Base-by-base conservation (phyloP, 2,113 vertebrate genomes). In the Onychostoma macrolepis region DNA sequence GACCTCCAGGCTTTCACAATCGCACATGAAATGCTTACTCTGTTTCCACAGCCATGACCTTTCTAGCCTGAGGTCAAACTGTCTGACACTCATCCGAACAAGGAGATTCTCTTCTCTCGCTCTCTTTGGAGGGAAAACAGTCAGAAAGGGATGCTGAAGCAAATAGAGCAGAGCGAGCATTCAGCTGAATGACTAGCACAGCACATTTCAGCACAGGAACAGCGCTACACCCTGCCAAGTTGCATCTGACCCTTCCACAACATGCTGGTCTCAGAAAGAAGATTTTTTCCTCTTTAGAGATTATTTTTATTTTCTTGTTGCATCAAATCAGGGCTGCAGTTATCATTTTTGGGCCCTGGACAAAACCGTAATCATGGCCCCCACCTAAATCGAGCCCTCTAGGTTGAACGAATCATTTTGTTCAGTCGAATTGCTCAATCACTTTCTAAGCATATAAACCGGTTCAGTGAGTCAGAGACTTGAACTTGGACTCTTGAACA, bases 71-170 rank as follows among this genome's bases (percentile, higher is more conserved):
- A 43, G 50, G 85, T 88, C 71, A 82, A 65, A 63, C 45, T 56
- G 50, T 81, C 85, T 86, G 85, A 86, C 85, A 86, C 85, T 86
- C 78, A 72, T 58, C n/a, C 11, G 38, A 86, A 86, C 85, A 81
- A 17, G 15, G 58, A 48, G 58, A 48, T 30, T 63, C 80, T 38
- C 63, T 80, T 67, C 19, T 48, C 53, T 41, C 56, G 13, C 48
- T 81, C 78, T 56, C 67, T 26, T 33, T 12, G 11, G 41, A 24
- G 28, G 38, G 30, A 61, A 28, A 50, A 74, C 30, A 13, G 48
- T 78, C 24, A 77, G 41, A 67, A 33, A 28, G 28, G 56, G 26
- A 87, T 75, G 58, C 69, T 77, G 74, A 41, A 71, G 10, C 82
- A 72, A 77, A 87, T 48, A 69, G 72, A 87, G 86, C 80, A 87